Conservation (phyloP, 2,888 invertebrate genomes). For the Reticulitermes lucifugus region DNA sequence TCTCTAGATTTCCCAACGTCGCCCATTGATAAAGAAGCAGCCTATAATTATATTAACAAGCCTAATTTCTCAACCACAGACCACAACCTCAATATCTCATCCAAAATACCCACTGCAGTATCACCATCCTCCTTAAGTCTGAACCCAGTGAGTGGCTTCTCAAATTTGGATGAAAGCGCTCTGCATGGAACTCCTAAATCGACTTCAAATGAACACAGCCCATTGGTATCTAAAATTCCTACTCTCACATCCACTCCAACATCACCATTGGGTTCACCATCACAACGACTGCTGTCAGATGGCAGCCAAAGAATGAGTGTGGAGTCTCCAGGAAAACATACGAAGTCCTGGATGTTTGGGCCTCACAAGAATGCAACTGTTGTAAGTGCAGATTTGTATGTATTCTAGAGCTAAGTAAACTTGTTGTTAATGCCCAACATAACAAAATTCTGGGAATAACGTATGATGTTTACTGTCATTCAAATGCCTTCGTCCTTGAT, state of each 20-base stretch:
- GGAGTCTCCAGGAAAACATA: conserved; percentile 2
- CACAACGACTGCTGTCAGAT: not conserved
- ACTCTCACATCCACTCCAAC: conserved; percentile 23
- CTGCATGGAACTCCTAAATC: not conserved
- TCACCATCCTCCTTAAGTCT: conserved; percentile 14
- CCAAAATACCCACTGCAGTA: conserved; percentile 16
- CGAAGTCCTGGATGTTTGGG: conserved; percentile 66
- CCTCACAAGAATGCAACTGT: conserved; percentile 68
- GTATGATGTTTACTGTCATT: too few relatives aligned
- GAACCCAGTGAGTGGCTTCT: not conserved
- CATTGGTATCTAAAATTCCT: conserved; percentile 40
- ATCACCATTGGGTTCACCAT: conserved; percentile 11
- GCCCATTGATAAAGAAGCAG: not conserved
- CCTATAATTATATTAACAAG: conserved; percentile 6
- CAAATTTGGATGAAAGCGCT: not conserved
- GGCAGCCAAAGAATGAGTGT: not conserved
- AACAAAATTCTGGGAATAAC: too few relatives aligned
- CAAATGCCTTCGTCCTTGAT: too few relatives aligned
- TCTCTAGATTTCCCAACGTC: conserved; percentile 2
- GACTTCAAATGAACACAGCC: conserved; percentile 16
- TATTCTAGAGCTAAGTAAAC: too few relatives aligned
- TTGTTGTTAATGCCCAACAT: too few relatives aligned
- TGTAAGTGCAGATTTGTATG: conserved; percentile 57
- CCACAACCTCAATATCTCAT: conserved; percentile 18
- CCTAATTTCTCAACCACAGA: conserved; percentile 9